Conservation (phyloP, 1,140 invertebrate genomes). For the Caenorhabditis tropicalis region DNA sequence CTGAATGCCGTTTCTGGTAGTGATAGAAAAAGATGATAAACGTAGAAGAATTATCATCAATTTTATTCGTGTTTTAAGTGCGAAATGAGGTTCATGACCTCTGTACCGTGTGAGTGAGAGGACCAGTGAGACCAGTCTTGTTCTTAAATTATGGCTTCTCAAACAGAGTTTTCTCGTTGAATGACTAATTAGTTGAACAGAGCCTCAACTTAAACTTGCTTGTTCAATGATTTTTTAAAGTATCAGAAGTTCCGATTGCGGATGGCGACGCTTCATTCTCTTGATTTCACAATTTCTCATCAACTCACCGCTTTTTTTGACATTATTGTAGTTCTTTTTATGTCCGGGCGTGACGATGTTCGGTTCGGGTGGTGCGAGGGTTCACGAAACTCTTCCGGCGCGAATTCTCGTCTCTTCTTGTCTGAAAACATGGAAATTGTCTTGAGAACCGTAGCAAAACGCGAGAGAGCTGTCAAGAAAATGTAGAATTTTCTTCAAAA, state of each 20-base stretch:
- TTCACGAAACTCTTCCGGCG: conserved; percentile 29
- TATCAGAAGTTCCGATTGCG: background rate
- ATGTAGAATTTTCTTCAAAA: too few species aligned
- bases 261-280: background rate
- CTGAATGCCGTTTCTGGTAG: background rate
- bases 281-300: too few species aligned
- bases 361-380: background rate
- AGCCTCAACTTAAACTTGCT: too few species aligned
- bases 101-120: too few species aligned
- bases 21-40: background rate
- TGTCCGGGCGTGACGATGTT: conserved; percentile 32
- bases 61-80: conserved; percentile 11
- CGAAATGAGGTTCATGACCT: background rate
- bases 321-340: conserved; percentile 45
- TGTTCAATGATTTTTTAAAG: conserved; percentile 49
- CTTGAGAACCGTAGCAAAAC: background rate
- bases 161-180: too few species aligned
- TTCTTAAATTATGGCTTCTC: too few species aligned
- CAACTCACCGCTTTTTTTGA: conserved; percentile 63
- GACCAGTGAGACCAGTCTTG: too few species aligned
- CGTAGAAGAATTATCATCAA: background rate
- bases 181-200: too few species aligned
- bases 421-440: conserved; percentile 12
- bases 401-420: background rate
- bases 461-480: background rate